Evolutionary conservation across 2,888 invertebrate genomes (phyloP), one percentile per base, ranked within the genome.

Genomic region (Apamea sordens): DNA sequence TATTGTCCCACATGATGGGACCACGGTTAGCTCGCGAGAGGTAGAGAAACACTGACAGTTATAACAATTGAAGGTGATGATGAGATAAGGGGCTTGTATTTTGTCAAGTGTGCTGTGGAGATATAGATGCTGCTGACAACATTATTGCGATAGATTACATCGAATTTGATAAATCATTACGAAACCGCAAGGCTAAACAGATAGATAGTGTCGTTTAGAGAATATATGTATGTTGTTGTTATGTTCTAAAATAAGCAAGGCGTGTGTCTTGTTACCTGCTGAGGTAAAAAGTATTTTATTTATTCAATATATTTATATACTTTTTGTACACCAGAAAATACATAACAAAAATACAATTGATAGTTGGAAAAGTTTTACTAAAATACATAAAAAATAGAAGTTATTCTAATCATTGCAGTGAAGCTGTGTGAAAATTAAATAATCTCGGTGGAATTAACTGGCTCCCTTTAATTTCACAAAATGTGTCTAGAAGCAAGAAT

Each of bases 1-100:
- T 86, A 36, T 10, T 59, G 44, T 80, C n/a, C 75, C 80, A 67
- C 92, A 91, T 91, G 24, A 70, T 63, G 64, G 18, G 32, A 18
- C 63, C 18, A 44, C 63, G 50, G 50, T 59, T 72, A 65, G 6
- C 7, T 70, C 56, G n/a, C 53, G 36, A 70, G 65, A 77, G 41
- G 18, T 44, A 70, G 15, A 44, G 59, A 59, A 71, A n/a, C 70
- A 72, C 56, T 53, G 32, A 15, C 36, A 61, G 47, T 72, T 32
- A 41, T 13, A 63, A 13, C 28, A 56, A 63, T 71, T n/a, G 32
- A 50, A 63, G 28, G n/a, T 67, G 73, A 28, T 70, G 28, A 36
- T 21, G n/a, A 73, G 70, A 84, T 83, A 86, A 77, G 61, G 18
- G 32, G 47, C 47, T 81, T 77, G 71, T 86, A 53, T 56, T 63